These are phyloP conservation scores for Lasioglossum marginatum DNA, from an alignment of 2,888 invertebrate species.

Conservation along the genomic window DNA sequence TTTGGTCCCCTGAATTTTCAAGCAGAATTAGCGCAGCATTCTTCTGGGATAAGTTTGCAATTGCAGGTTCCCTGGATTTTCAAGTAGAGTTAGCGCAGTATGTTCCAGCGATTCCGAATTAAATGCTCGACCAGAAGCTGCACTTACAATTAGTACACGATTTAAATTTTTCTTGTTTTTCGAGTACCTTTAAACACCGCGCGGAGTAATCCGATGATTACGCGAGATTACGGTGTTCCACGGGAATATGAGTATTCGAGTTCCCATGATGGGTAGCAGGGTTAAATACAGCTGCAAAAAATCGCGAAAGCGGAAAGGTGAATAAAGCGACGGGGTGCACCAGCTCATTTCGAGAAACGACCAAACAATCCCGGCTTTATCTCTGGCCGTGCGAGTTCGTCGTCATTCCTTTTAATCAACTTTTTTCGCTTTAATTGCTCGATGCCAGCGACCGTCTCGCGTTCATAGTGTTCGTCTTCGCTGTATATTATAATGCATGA, in stretches of 20 bases:
- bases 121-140: no score
- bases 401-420: constrained; percentile 66
- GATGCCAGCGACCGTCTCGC: constrained; percentile 31
- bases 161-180: background rate
- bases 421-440: constrained; percentile 65
- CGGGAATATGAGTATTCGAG: constrained; percentile 36
- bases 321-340: constrained; percentile 43
- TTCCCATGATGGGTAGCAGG: background rate
- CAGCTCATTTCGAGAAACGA: constrained; percentile 66
- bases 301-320: constrained; percentile 44
- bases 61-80: no score
- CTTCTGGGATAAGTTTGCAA: no score
- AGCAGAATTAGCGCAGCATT: no score
- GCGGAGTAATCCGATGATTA: constrained; percentile 25
- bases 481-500: background rate
- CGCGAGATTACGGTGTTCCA: constrained; percentile 13
- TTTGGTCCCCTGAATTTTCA: no score
- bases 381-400: constrained; percentile 38
- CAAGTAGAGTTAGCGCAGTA: no score
- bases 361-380: constrained; percentile 65
- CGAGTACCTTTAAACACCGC: constrained; percentile 6
- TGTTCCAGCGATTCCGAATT: no score
- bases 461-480: constrained; percentile 27
- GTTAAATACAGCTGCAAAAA: constrained; percentile 35
- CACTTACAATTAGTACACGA: background rate